Evolutionary conservation across 2,113 vertebrate genomes (phyloP).

Genomic region (Mandrillus leucophaeus): DNA sequence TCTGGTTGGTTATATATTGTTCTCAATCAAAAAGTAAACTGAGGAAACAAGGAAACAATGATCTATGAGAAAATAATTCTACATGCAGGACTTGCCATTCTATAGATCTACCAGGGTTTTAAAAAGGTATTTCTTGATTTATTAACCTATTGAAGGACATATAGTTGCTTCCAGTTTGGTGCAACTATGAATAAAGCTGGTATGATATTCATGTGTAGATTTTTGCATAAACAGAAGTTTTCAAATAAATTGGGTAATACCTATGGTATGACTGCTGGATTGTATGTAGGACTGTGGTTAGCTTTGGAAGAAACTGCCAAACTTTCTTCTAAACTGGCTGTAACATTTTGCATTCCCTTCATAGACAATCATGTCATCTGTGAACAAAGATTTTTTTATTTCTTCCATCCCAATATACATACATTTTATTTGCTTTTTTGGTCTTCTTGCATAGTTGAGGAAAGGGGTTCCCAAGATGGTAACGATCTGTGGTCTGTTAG

Average conservation of each 20-base stretch:
- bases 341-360: background rate
- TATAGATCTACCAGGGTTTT: background rate
- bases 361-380: background rate
- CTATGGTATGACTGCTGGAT: background rate
- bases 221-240: background rate
- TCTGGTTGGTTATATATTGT: background rate
- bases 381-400: background rate
- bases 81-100: background rate
- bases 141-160: background rate
- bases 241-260: background rate
- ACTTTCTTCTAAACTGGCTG: background rate
- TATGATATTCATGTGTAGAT: background rate
- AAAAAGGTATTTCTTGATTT: background rate
- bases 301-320: background rate
- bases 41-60: background rate
- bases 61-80: background rate
- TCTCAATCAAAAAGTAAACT: background rate
- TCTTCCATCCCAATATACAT: background rate
- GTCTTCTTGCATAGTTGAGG: background rate
- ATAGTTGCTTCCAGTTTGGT: background rate
- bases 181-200: background rate
- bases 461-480: background rate
- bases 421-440: background rate
- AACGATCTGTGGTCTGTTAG: too few relatives aligned
- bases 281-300: background rate